phyloP scores from a whole-genome alignment of 2,113 vertebrate genomes.

The Rhadina sibilatrix region DNA sequence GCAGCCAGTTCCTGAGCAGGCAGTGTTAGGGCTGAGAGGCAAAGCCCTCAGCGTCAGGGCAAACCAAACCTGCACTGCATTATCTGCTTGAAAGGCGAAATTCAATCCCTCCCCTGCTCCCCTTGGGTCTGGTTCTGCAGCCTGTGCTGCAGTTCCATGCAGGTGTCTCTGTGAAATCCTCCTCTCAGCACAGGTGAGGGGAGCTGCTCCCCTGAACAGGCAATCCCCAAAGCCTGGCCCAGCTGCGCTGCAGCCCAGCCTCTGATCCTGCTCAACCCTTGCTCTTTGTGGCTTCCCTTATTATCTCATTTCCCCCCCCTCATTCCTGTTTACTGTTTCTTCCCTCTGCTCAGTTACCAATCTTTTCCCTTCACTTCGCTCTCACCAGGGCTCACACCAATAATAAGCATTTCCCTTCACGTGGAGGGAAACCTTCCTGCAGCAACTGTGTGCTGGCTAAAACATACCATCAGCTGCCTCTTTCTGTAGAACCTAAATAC shows the following conservation, averaged over 20 bases:
- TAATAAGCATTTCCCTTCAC: not conserved
- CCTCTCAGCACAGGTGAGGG: not conserved
- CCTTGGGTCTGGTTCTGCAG: not conserved
- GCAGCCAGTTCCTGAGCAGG: not conserved
- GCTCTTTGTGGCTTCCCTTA: not conserved
- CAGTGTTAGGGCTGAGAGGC: not conserved
- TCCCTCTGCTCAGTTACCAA: not conserved
- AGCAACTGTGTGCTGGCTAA: not conserved
- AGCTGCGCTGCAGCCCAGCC: not conserved
- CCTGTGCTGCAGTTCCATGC: not conserved
- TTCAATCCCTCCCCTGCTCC: not conserved
- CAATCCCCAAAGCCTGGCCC: not conserved
- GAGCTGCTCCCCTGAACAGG: not conserved
- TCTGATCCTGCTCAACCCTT: not conserved
- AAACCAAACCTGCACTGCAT: not conserved
- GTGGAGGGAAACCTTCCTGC: not conserved
- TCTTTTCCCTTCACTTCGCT: not conserved
- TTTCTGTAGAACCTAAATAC: not conserved
- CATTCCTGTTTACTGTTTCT: not conserved
- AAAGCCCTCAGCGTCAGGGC: not conserved
- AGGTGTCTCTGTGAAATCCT: not conserved
- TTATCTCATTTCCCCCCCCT: not conserved
- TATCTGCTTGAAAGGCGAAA: not conserved
- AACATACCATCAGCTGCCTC: not conserved
- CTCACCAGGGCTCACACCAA: not conserved